Base-by-base conservation (phyloP, 2,888 invertebrate species). In the Lottia gigantea region DNA sequence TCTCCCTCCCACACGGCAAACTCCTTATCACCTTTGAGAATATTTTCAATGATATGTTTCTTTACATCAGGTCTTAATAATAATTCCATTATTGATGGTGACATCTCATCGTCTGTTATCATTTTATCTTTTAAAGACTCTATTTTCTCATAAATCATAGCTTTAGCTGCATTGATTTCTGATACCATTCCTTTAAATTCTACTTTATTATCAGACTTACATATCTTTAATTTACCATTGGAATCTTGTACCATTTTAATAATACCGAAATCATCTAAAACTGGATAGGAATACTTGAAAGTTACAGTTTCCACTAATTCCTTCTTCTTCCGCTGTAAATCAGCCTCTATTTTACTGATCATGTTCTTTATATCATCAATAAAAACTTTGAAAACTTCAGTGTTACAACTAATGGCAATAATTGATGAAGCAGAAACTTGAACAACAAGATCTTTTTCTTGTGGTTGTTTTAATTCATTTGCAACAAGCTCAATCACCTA, bases 81-180 rank as follows among this genome's bases (percentile, higher is more conserved):
- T 45, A 68, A 46, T 49, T 63, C 46, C 31, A 68, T 45, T 40
- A 63, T 62, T 19, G 31, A 49, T n/a, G 46, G 47, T 31, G 68
- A 68, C 62, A 68, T 40, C 7, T 40, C 40, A 40, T 1, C 40
- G 45, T 62, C 46, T 16, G 47, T 16, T 15, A 68, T 26, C 12
- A 15, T 4, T 15, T 46, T 15, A 2, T 46, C n/a, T 19, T 46
- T 64, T 15, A 26, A 46, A 12, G 46, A 25, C 25, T 25, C 25
- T 25, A 25, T 8, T 15, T n/a, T 26, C 23, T 68, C 68, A 63
- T 68, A 68, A 47, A 68, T 63, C 11, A 46, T 4, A 46, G 64
- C 31, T 31, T 46, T 62, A 25, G 68, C 68, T 47, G 25, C 47
- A 63, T 68, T 68, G n/a, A 68, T 64, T 16, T 63, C 68, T 61